Conservation (phyloP, 2,797 vertebrate species). For the Semotilus atromaculatus region DNA sequence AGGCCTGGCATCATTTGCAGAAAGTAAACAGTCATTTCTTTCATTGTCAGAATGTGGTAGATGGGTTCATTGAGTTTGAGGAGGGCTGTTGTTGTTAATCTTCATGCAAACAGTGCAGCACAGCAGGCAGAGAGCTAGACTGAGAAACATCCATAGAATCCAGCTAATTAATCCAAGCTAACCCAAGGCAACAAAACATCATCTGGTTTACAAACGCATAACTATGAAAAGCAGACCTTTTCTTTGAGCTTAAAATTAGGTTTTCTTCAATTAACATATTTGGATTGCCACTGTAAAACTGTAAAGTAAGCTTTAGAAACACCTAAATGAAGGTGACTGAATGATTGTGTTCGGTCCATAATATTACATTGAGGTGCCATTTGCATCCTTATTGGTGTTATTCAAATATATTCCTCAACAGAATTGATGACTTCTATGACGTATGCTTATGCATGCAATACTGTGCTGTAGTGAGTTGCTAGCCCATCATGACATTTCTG, state of each 20-base stretch:
- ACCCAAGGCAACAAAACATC: not conserved
- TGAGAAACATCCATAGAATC: not conserved
- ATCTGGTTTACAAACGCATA: conserved; percentile 18
- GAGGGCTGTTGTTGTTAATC: conserved; percentile 12
- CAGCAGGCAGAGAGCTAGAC: conserved; percentile 12
- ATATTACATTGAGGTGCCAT: not conserved
- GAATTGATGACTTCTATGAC: not conserved
- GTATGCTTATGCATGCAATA: not conserved
- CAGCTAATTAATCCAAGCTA: conserved; percentile 27
- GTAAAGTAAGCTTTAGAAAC: not conserved
- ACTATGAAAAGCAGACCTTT: conserved; percentile 26
- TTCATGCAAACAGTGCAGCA: not conserved
- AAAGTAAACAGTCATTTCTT: conserved; percentile 28
- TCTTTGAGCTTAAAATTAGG: not conserved
- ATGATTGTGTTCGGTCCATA: not conserved
- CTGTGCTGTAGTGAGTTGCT: not conserved
- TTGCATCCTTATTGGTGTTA: not conserved
- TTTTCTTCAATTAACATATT: conserved; percentile 1
- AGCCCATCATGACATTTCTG: not conserved
- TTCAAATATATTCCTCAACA: not conserved
- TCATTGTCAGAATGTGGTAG: conserved; percentile 1
- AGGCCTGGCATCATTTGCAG: not conserved
- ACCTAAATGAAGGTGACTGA: not conserved
- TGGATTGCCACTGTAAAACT: not conserved
- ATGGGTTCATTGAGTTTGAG: not conserved